Conservation (phyloP, 2,797 vertebrate genomes). For the Phylloscopus collybita region DNA sequence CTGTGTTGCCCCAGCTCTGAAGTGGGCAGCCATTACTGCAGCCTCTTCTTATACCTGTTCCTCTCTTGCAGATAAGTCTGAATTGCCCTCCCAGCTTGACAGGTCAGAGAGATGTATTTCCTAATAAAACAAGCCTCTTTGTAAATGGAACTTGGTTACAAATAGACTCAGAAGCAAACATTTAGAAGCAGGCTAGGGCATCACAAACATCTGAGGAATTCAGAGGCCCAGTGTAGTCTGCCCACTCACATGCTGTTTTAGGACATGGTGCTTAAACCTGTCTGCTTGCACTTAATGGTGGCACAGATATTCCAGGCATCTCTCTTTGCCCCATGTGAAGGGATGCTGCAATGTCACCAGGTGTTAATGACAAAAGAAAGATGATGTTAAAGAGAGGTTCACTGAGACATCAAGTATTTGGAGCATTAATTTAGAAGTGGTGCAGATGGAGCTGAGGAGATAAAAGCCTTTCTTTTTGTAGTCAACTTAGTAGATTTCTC, state of each 20-base stretch:
- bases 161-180: background rate
- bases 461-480: background rate
- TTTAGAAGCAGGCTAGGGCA: background rate
- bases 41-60: background rate
- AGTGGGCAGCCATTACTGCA: background rate
- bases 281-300: background rate
- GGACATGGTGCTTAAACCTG: background rate
- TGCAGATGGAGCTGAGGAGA: background rate
- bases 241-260: background rate
- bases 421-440: background rate
- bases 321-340: background rate
- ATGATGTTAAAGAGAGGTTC: background rate
- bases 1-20: background rate
- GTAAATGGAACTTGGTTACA: background rate
- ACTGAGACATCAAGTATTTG: background rate
- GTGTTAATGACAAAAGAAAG: background rate
- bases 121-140: background rate
- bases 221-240: background rate
- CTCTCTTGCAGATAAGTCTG: background rate
- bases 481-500: background rate
- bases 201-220: background rate
- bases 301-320: background rate
- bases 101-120: background rate
- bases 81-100: background rate
- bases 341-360: background rate